Conservation (phyloP, 2,797 vertebrate genomes). For the Jordanella pulchra region DNA sequence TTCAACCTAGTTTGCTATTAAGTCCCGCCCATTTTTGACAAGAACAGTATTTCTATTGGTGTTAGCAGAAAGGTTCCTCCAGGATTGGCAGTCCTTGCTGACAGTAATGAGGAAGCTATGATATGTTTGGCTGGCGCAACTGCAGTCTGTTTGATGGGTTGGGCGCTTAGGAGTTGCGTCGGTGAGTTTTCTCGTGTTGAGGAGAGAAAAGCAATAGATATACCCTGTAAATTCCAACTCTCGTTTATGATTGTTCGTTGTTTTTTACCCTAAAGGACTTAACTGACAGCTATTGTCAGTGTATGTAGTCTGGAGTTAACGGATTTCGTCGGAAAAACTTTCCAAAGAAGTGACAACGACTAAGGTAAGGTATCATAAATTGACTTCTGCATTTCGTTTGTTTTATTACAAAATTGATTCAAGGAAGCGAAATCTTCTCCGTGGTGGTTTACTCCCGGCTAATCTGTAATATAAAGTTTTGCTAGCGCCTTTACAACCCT, state of each 20-base stretch:
- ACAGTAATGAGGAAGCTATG: constrained; percentile 44
- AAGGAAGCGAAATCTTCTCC: background rate
- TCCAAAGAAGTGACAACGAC: constrained; percentile 34
- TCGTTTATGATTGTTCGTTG: constrained; percentile 4
- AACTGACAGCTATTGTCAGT: constrained; percentile 14
- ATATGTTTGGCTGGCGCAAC: constrained; percentile 56
- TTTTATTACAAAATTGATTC: background rate
- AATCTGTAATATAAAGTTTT: background rate
- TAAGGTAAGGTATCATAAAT: constrained; percentile 53
- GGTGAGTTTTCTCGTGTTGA: constrained; percentile 33
- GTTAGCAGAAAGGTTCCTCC: rapidly evolving
- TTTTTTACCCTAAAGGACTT: constrained; percentile 2
- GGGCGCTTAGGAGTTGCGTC: background rate
- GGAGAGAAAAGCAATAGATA: constrained; percentile 1
- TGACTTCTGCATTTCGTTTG: constrained; percentile 43
- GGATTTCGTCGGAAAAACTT: constrained; percentile 47
- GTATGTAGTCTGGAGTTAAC: background rate
- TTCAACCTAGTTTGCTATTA: constrained; percentile 28
- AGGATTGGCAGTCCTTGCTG: constrained; percentile 39
- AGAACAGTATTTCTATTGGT: constrained; percentile 56
- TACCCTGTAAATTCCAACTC: rapidly evolving
- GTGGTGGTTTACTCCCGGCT: too few species aligned
- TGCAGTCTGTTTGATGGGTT: constrained; percentile 48
- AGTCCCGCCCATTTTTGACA: constrained; percentile 46
- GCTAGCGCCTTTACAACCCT: rapidly evolving